Conservation (phyloP, 2,888 invertebrate genomes). For the Candidula unifasciata region DNA sequence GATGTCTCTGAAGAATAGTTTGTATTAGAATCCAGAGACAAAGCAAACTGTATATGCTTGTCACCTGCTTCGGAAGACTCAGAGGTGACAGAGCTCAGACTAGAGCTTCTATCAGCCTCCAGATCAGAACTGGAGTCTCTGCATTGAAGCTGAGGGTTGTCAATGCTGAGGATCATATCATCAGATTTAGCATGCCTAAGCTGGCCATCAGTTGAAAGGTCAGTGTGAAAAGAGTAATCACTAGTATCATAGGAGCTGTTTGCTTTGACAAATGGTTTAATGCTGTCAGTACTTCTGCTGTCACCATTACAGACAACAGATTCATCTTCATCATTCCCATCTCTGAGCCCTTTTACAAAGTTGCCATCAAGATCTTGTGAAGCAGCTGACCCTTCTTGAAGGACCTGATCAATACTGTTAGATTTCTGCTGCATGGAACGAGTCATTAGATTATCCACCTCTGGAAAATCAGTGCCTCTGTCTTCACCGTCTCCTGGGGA, state of each 20-base stretch:
- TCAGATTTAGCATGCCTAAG: not conserved
- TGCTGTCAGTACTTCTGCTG: not conserved
- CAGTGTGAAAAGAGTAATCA: not conserved
- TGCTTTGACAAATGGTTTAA: not conserved
- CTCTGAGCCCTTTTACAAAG: not conserved
- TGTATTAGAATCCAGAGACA: conserved; percentile 45
- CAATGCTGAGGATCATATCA: not conserved
- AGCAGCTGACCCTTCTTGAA: conserved; percentile 55
- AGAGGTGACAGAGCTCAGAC: conserved; percentile 24
- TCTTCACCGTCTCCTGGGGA: conserved; percentile 62
- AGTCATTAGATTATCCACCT: conserved; percentile 61
- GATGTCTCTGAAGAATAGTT: conserved; percentile 35
- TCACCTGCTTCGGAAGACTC: conserved; percentile 33
- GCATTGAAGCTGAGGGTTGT: not conserved
- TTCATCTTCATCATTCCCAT: not conserved
- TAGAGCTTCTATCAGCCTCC: not conserved
- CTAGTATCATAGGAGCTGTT: not conserved
- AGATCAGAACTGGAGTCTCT: conserved; percentile 5
- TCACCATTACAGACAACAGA: not conserved
- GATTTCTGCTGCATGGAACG: conserved; percentile 62
- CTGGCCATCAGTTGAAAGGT: not conserved
- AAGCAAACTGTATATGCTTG: conserved; percentile 27
- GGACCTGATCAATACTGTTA: conserved; percentile 65
- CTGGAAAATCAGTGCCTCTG: conserved; percentile 62
- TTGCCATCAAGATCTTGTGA: not conserved